Conservation (phyloP, 1,140 invertebrate species). For the Papilio machaon region DNA sequence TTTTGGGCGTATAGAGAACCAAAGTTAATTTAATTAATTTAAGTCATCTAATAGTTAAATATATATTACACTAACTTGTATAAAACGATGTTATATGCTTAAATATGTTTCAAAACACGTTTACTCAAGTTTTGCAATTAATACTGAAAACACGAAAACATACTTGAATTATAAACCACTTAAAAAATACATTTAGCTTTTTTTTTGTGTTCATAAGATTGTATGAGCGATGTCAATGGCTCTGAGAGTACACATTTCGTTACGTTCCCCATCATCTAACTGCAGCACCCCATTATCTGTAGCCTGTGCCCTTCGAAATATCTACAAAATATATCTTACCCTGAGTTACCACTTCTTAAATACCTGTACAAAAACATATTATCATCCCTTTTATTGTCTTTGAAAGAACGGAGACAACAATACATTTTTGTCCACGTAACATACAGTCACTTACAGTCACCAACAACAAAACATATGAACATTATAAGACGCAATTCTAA, state of each 20-base stretch:
- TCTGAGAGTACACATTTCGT: slow-evolving; percentile 31
- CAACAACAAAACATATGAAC: not conserved
- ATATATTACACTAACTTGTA: no score
- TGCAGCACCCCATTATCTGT: slow-evolving; percentile 27
- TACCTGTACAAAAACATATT: not conserved
- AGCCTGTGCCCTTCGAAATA: not conserved
- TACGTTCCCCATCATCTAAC: slow-evolving; percentile 28
- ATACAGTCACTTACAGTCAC: not conserved
- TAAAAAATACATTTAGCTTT: slow-evolving; percentile 13
- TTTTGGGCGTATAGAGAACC: not conserved
- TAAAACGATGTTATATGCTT: no score
- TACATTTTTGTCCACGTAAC: not conserved
- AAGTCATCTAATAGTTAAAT: not conserved
- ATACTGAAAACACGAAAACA: not conserved
- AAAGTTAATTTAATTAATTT: not conserved
- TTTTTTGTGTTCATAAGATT: slow-evolving; percentile 17
- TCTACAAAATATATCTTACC: slow-evolving; percentile 11
- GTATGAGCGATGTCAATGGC: slow-evolving; percentile 28
- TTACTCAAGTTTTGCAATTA: no score
- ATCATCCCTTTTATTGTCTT: no score
- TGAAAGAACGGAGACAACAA: no score
- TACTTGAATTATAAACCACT: not conserved
- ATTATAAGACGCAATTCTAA: slow-evolving; percentile 30
- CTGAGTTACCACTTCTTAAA: not conserved
- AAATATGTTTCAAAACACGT: no score